Base-by-base conservation (phyloP, 2,797 vertebrate species). In the Lutjanus argentimaculatus region DNA sequence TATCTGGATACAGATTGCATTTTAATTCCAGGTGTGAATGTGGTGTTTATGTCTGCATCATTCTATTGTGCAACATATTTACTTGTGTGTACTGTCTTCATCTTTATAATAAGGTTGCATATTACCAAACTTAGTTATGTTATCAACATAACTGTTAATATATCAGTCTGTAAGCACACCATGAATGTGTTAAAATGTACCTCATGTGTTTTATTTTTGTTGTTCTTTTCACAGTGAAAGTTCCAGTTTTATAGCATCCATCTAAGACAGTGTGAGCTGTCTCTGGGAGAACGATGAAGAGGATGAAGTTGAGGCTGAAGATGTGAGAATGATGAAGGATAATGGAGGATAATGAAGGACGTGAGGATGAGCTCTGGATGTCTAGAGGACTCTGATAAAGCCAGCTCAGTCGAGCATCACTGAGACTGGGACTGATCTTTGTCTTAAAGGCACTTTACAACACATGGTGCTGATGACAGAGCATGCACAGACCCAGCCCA, bases 161-260 rank as follows among this genome's bases (percentile, higher is more conserved):
- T 68, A 49, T 19, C 9, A 77, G n/a, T 51, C 17, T 70, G 30
- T 61, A 48, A 8, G 19, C 25, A n/a, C 13, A 64, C 25, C 36
- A 17, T 6, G 45, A 40, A 56, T 0, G 2, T 68, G 43, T 70
- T 57, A 40, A 77, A 72, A 76, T 52, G 2, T 25, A 12, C 19
- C 14, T 74, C 1, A 52, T 49, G 7, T 83, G 6, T 30, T 55
- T 45, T 30, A 16, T 75, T 83, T 64, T 49, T 85, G 10, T 61
- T 83, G 0, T 64, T 78, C 49, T 94, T 53, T 89, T 85, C 67
- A 72, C 87, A 95, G 95, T 86, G 77, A 75, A 75, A 56, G 88
- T 89, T 84, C 91, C 93, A 55, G 93, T 89, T 90, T 96, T 93
- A 95, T 96, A 96, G 95, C 95, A 94, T 87, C 81, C 45, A 72